These are phyloP conservation scores for Cylindroiulus punctatus DNA, from an alignment of 2,888 invertebrate genomes.

Conservation along the genomic window DNA sequence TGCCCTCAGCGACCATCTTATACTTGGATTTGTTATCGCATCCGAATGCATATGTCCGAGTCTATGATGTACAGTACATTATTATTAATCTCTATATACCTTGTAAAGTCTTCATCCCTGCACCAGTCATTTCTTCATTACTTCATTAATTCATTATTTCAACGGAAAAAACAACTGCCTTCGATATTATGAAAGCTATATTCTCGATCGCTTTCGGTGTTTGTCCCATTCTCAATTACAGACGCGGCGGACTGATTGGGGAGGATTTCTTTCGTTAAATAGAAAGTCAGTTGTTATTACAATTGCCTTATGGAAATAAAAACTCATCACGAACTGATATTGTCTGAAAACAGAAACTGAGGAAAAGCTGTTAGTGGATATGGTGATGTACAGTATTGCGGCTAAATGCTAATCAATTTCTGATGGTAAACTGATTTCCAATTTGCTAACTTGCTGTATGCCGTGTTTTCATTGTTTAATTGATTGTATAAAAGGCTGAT, in stretches of 20 bases:
- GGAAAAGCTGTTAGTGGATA: too few relatives aligned
- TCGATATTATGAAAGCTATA: conserved; percentile 33
- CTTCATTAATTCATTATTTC: conserved; percentile 16
- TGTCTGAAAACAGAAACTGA: too few relatives aligned
- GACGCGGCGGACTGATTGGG: background rate
- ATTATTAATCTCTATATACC: conserved; percentile 15
- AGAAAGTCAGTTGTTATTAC: too few relatives aligned
- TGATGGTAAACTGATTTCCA: too few relatives aligned
- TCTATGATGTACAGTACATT: conserved; percentile 12
- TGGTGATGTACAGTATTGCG: too few relatives aligned
- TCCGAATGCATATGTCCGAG: conserved; percentile 23
- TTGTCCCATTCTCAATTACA: background rate
- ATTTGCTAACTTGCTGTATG: too few relatives aligned
- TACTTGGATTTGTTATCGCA: conserved; percentile 9
- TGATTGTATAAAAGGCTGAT: too few relatives aligned
- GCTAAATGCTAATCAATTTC: too few relatives aligned
- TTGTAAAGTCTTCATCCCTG: conserved; percentile 42
- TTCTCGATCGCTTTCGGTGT: conserved; percentile 38
- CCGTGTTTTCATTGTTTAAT: too few relatives aligned
- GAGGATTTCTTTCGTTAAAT: too few relatives aligned
- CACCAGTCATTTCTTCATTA: conserved; percentile 14
- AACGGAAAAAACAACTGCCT: conserved; percentile 4
- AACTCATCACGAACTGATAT: too few relatives aligned
- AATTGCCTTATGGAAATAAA: too few relatives aligned
- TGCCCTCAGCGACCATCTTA: background rate